Conservation (phyloP, 2,113 vertebrate genomes). For the Ciconia maguari region DNA sequence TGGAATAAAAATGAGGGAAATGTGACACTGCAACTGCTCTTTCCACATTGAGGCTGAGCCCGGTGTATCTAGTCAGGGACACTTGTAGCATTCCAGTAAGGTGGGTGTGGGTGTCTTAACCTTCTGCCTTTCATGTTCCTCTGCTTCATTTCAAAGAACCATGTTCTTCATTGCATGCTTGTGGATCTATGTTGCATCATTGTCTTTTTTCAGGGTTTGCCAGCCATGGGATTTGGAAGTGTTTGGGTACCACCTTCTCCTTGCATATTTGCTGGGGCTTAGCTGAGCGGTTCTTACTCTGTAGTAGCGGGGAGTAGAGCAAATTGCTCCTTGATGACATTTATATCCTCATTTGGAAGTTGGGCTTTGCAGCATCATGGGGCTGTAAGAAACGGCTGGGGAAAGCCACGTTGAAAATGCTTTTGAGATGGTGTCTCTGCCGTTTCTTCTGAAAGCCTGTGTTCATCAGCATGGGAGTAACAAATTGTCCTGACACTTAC, state of each 20-base stretch:
- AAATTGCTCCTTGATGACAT: background rate
- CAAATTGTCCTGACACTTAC: background rate
- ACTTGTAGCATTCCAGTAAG: background rate
- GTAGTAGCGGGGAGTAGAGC: background rate
- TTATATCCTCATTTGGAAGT: background rate
- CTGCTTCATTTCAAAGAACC: fast-evolving
- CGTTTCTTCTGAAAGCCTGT: background rate
- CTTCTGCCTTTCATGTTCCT: background rate
- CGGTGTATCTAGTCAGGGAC: background rate
- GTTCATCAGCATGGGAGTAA: background rate
- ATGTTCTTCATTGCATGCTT: fast-evolving
- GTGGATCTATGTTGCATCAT: fast-evolving
- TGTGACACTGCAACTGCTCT: background rate
- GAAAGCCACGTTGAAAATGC: background rate
- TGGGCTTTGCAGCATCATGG: background rate
- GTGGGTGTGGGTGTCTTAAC: background rate
- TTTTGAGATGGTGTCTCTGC: background rate
- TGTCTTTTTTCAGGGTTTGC: background rate
- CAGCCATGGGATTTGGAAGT: background rate
- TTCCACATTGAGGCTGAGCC: background rate
- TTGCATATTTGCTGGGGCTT: background rate
- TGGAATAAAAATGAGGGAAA: background rate
- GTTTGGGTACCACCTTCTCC: background rate
- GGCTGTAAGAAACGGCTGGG: background rate
- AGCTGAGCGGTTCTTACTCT: background rate